Base-by-base conservation (phyloP, 2,113 vertebrate genomes). In the Charina bottae region DNA sequence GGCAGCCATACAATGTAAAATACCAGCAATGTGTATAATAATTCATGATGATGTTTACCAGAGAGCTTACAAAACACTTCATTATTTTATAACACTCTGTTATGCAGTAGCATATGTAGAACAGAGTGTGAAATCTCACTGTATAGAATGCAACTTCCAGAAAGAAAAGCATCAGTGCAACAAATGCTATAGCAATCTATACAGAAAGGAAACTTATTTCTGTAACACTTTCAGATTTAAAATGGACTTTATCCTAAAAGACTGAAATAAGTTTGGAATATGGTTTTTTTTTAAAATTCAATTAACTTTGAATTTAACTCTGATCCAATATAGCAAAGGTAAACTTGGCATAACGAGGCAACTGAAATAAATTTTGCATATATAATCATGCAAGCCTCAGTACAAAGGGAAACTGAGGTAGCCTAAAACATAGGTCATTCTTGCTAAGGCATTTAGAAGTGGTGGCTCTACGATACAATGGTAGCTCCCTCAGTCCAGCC, bases 1-100 rank as follows among this genome's bases (percentile, higher is more conserved):
- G 49, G 96, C 96, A 98, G 97, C 96, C 97, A 97, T 96, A 97
- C 96, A 98, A 97, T 68, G 89, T 96, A 96, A 97, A 98, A 98
- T 96, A 97, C 97, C 97, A 96, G 96, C 97, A 97, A 97, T 96
- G 96, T n/a, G 83, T 97, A 97, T 96, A 88, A 54, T 97, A 97
- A 97, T 96, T 97, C 26, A 87, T 97, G 96, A 96, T 97, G 95
- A 95, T 97, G 97, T 97, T 98, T 98, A 98, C 95, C 95, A 97
- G 94, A 95, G 94, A 95, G 94, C 96, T 97, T 97, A 97, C 95
- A 97, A 97, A 98, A 97, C 94, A 97, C 86, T 64, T 95, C 94
- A 97, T 98, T 97, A 97, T 97, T 98, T 97, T 94, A 94, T 95
- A 97, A 97, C 96, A 97, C 96, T 97, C 94, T 95, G 96, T 96